Evolutionary conservation across 1,140 invertebrate genomes (phyloP).

Genomic region (Pseudachorutes palmiensis): DNA sequence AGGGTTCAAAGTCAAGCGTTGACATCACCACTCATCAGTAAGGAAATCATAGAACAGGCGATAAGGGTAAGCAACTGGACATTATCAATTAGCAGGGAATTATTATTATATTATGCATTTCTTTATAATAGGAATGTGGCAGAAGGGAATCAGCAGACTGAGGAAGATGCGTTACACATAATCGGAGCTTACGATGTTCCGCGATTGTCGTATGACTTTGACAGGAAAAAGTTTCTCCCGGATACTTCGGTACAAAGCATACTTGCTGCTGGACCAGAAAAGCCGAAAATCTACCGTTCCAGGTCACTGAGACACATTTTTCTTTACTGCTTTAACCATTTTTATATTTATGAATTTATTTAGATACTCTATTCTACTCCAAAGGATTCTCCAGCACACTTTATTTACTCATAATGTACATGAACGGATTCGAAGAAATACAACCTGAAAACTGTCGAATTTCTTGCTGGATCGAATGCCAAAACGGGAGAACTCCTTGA

Average conservation of each 20-base stretch:
- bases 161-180: conserved; percentile 67
- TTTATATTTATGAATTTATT: conserved; percentile 3
- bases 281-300: conserved; percentile 63
- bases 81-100: neutral
- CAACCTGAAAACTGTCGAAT: conserved; percentile 71
- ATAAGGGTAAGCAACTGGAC: conserved; percentile 54
- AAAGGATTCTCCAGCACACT: conserved; percentile 72
- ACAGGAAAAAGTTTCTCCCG: conserved; percentile 68
- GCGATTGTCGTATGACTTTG: conserved; percentile 62
- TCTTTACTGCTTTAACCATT: too few relatives aligned
- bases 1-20: conserved; percentile 65
- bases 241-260: conserved; percentile 48
- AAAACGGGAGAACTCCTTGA: conserved; percentile 67
- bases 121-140: conserved; percentile 52
- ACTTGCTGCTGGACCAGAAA: conserved; percentile 58
- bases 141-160: conserved; percentile 60
- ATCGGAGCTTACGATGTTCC: conserved; percentile 74
- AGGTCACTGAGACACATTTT: conserved; percentile 49
- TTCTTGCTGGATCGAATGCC: conserved; percentile 65
- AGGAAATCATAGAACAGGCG: conserved; percentile 61
- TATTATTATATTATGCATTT: neutral
- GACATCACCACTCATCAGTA: conserved; percentile 58
- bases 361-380: conserved; percentile 55
- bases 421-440: conserved; percentile 53
- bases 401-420: conserved; percentile 60